These are phyloP conservation scores for Vespertilio murinus DNA, from an alignment of 2,797 vertebrate species.

Conservation along the genomic window DNA sequence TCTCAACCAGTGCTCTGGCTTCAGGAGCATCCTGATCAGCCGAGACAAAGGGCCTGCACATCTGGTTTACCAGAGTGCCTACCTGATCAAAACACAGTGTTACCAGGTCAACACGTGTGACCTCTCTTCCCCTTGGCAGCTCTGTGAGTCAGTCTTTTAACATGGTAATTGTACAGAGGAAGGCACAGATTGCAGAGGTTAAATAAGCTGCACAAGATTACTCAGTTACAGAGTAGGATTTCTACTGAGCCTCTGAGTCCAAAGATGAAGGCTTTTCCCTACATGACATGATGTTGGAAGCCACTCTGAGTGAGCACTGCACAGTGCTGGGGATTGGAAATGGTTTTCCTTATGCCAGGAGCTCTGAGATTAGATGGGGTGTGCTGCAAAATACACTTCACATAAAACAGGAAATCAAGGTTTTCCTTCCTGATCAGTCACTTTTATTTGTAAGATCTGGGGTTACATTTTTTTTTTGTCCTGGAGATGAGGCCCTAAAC, in stretches of 20 bases:
- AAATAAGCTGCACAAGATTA: neutral
- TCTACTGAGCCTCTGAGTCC: neutral
- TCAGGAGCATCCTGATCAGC: neutral
- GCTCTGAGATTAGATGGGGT: accelerated
- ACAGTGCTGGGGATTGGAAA: neutral
- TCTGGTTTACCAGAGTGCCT: neutral
- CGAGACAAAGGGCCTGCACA: neutral
- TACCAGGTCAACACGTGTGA: neutral
- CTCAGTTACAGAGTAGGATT: neutral
- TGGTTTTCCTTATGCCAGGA: neutral
- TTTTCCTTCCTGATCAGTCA: neutral
- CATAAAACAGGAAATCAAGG: neutral
- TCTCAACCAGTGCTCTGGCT: neutral
- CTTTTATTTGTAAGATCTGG: neutral
- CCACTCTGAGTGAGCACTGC: neutral
- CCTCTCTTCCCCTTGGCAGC: neutral
- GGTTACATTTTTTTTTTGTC: neutral
- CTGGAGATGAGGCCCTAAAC: neutral
- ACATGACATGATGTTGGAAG: neutral
- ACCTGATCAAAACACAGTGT: neutral
- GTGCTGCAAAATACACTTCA: neutral
- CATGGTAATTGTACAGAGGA: neutral
- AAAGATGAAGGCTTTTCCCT: neutral
- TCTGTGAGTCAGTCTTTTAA: neutral
- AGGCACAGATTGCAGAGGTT: neutral